These are phyloP conservation scores for Oophaga sylvatica DNA, from an alignment of 2,797 vertebrate genomes.

Conservation along the genomic window DNA sequence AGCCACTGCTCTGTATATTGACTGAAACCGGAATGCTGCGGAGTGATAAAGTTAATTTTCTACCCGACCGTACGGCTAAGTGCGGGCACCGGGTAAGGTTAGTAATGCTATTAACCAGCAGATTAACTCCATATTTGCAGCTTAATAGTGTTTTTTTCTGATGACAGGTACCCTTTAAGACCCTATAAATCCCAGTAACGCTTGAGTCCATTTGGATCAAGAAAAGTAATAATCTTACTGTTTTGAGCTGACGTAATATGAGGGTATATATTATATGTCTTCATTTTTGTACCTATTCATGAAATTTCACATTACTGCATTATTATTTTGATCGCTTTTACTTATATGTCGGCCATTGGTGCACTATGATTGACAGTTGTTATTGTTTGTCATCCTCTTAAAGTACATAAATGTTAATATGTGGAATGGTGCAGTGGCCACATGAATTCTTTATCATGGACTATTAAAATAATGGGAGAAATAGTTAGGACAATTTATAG, in stretches of 20 bases:
- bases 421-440: not conserved
- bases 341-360: not conserved
- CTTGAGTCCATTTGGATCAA: no score
- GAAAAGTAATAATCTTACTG: no score
- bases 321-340: not conserved
- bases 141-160: no score
- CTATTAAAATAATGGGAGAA: not conserved
- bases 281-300: not conserved
- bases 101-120: no score
- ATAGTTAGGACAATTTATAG: not conserved
- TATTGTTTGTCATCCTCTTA: not conserved
- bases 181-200: no score
- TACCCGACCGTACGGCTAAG: no score
- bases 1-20: no score
- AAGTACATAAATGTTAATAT: not conserved
- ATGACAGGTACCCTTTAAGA: no score
- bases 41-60: no score
- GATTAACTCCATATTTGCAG: no score
- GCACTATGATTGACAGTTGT: not conserved
- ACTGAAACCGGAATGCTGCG: no score
- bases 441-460: not conserved
- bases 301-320: not conserved
- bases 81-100: no score
- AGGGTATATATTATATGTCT: not conserved
- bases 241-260: not conserved